phyloP scores from a whole-genome alignment of 2,113 vertebrate species.

The Notothenia rossii region DNA sequence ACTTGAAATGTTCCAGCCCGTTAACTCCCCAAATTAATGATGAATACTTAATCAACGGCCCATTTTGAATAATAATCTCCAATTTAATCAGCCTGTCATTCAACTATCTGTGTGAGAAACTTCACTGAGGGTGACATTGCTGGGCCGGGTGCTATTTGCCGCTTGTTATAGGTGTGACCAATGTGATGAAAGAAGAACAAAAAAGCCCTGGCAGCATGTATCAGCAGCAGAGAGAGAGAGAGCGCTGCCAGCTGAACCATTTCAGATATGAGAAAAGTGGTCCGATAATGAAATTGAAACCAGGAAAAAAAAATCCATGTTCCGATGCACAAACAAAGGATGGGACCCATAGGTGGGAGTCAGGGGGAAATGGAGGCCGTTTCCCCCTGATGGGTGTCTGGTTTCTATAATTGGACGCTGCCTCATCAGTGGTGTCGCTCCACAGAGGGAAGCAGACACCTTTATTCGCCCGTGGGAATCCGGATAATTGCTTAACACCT shows the following conservation, averaged over 20 bases:
- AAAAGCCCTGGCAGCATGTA: neutral
- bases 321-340: slow-evolving; percentile 31
- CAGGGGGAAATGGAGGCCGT: slow-evolving; percentile 7
- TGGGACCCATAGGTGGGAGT: slow-evolving; percentile 37
- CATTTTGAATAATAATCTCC: slow-evolving; percentile 26
- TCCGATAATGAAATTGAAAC: slow-evolving; percentile 24
- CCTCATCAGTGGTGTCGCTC: slow-evolving; percentile 71
- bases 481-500: slow-evolving; percentile 79
- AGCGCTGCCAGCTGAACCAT: slow-evolving; percentile 29
- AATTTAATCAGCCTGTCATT: slow-evolving; percentile 40
- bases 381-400: slow-evolving; percentile 60
- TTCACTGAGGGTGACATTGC: slow-evolving; percentile 33
- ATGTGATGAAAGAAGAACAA: neutral
- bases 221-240: neutral
- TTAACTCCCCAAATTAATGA: slow-evolving; percentile 40
- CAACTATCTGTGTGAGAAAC: neutral
- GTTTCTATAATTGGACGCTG: slow-evolving; percentile 74
- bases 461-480: slow-evolving; percentile 73
- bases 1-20: slow-evolving; percentile 34
- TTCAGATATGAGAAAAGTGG: slow-evolving; percentile 29
- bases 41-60: slow-evolving; percentile 27
- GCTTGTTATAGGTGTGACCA: slow-evolving; percentile 10
- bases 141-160: neutral
- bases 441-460: slow-evolving; percentile 73
- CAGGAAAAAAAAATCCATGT: slow-evolving; percentile 6